Evolutionary conservation across 2,113 vertebrate genomes (phyloP), one percentile per base, ranked within the genome.

Genomic region (Ahaetulla prasina): DNA sequence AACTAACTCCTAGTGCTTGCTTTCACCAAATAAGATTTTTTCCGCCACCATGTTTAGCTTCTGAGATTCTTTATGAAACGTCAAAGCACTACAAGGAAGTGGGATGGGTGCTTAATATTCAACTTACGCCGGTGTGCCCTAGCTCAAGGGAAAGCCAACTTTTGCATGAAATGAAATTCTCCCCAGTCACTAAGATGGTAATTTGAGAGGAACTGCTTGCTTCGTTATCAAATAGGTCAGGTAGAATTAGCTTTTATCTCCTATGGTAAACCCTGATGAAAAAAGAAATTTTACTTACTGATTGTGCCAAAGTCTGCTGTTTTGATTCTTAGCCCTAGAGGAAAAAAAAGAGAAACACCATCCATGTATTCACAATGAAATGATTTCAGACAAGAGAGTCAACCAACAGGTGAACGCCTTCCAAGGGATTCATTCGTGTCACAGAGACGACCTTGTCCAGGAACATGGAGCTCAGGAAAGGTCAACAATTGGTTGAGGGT

Each of bases 201-300:
- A 80, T 9, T 43, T 22, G 74, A 80, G 74, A 39, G 74, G 74
- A 27, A 60, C 1, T 8, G 18, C 35, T 80, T 43, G 74, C 16
- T 39, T 7, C 6, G 1, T 80, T 80, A 80, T 39, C 14, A 39
- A n/a, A 68, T n/a, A 14, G 18, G 7, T 39, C 35, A 80, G 18
- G 35, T 43, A 80, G 74, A 80, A 20, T 80, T 7, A 80, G n/a
- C 18, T 8, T 35, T 35, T 35, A 43, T 39, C 35, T 80, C 35
- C 35, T 39, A 4, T 43, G 7, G 74, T 80, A 80, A 80, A 18
- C 74, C 35, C 74, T 39, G 74, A 80, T 80, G 74, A 80, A 39
- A 43, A 80, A 35, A 27, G 88, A 87, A 2, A 3, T 57, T 89
- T 25, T 55, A 94, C 96, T 96, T 95, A 96, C 95, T 92, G 91